Evolutionary conservation across 2,888 invertebrate genomes (phyloP).

Genomic region (Sipha maydis): DNA sequence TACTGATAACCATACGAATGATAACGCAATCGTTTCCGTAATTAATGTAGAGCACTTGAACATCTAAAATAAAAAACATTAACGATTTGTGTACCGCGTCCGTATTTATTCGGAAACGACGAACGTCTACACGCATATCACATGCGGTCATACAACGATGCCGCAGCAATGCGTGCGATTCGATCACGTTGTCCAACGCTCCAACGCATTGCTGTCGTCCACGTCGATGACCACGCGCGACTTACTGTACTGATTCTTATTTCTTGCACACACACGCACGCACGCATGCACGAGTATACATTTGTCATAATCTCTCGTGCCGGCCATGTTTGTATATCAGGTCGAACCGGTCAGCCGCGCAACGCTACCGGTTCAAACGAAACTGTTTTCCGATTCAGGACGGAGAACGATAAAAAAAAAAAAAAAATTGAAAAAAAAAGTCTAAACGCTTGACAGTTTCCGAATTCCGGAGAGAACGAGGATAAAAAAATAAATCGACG

Average conservation of each 20-base stretch:
- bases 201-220: neutral
- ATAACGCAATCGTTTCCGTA: no score
- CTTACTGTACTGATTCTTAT: no score
- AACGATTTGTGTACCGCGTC: no score
- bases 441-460: slow-evolving; percentile 28
- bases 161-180: neutral
- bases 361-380: slow-evolving; percentile 4
- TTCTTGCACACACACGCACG: neutral
- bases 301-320: neutral
- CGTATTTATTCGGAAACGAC: no score
- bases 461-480: slow-evolving; percentile 28
- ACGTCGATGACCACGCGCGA: neutral
- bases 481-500: slow-evolving; percentile 8
- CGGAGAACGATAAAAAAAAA: neutral
- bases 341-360: slow-evolving; percentile 29
- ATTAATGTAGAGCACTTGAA: no score
- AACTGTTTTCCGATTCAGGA: slow-evolving; percentile 28
- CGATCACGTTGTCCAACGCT: neutral
- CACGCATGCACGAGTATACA: neutral
- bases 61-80: no score
- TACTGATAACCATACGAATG: no score
- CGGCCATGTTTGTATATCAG: slow-evolving; percentile 23
- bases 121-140: no score
- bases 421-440: neutral
- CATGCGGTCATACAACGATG: neutral